Percentiles rank a stretch among this genome's conserved stretches.
phyloP scores from a whole-genome alignment of 2,888 invertebrate genomes.

The Cataglyphis cursor region DNA sequence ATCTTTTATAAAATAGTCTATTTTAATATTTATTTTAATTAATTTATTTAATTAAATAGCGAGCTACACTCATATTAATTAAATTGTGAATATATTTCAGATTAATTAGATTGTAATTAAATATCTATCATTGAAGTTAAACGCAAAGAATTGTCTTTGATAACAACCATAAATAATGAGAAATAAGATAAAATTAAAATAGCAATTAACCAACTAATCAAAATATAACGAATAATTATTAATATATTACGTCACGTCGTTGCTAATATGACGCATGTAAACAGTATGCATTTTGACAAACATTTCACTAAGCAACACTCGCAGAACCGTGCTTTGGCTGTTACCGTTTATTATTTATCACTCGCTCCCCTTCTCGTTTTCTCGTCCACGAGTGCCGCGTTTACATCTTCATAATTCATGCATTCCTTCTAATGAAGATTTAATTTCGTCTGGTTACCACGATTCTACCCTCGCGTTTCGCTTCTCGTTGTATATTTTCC shows the following conservation, averaged over 20 bases:
- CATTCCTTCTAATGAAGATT: conserved; percentile 80
- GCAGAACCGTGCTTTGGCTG: neutral
- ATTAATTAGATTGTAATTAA: neutral
- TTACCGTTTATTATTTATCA: conserved; percentile 20
- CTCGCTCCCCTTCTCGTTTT: conserved; percentile 32
- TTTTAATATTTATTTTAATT: neutral
- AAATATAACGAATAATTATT: conserved; percentile 9
- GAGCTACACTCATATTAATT: neutral
- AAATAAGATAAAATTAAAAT: conserved; percentile 7
- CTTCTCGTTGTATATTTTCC: conserved; percentile 30
- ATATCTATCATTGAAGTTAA: conserved; percentile 1
- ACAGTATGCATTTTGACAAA: neutral
- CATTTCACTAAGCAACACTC: neutral
- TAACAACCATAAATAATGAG: neutral
- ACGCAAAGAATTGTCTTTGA: neutral
- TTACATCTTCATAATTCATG: conserved; percentile 80
- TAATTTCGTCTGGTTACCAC: conserved; percentile 78
- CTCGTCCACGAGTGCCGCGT: conserved; percentile 53
- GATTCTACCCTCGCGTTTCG: conserved; percentile 54
- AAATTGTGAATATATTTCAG: neutral
- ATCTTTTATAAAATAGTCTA: neutral
- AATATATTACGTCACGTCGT: neutral
- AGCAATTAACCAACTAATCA: neutral
- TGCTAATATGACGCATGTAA: neutral
- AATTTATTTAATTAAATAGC: neutral